These are phyloP conservation scores for Cebus imitator DNA, from an alignment of 2,113 vertebrate species.

Conservation along the genomic window DNA sequence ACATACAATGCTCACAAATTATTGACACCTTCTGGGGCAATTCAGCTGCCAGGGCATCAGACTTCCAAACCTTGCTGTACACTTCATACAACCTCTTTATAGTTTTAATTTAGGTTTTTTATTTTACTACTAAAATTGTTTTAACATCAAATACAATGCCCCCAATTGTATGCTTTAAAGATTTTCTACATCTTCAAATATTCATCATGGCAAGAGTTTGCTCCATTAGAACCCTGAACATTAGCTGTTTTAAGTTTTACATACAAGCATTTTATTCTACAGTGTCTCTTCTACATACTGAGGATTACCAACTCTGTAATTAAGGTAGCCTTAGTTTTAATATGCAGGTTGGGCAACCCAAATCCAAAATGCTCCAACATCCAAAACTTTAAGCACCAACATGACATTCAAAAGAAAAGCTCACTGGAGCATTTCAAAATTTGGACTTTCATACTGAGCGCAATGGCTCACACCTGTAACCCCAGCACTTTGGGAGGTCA, in stretches of 20 bases:
- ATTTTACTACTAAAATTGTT: slow-evolving; percentile 10
- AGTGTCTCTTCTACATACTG: background rate
- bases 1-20: background rate
- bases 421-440: background rate
- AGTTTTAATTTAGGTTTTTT: background rate
- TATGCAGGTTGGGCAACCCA: background rate
- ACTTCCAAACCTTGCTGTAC: background rate
- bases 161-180: background rate
- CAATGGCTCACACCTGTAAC: too few species aligned
- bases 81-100: background rate
- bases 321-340: background rate
- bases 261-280: background rate
- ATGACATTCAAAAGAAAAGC: background rate
- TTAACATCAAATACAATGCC: background rate
- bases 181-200: background rate
- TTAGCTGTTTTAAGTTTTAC: background rate
- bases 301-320: background rate
- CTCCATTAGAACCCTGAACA: background rate
- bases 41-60: background rate
- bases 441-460: background rate
- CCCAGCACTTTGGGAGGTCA: too few species aligned
- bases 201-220: background rate
- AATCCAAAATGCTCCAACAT: background rate
- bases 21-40: background rate
- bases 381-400: background rate